These are phyloP conservation scores for Laticauda colubrina DNA, from an alignment of 2,113 vertebrate species.

Conservation along the genomic window DNA sequence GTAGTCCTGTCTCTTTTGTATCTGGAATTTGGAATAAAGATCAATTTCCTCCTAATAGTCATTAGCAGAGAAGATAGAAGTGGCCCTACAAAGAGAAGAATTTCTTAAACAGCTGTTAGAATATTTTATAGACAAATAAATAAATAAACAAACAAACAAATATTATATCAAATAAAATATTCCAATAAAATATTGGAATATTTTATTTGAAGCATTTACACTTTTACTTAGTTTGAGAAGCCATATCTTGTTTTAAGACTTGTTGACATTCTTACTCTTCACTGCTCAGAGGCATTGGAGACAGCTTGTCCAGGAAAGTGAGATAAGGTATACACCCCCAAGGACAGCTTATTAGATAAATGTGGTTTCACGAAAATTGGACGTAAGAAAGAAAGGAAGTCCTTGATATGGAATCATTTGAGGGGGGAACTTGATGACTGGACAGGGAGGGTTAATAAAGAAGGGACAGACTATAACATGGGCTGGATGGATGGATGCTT, in stretches of 20 bases:
- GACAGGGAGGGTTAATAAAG: not conserved
- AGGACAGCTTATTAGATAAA: not conserved
- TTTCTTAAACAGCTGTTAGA: not conserved
- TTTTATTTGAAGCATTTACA: not conserved
- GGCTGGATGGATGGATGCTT: not conserved
- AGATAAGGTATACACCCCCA: not conserved
- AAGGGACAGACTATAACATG: not conserved
- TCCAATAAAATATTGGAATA: not conserved
- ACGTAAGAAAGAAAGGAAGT: not conserved
- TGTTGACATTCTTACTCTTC: not conserved
- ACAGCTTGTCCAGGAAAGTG: not conserved
- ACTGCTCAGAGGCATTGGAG: not conserved
- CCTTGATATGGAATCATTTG: not conserved
- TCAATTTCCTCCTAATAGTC: not conserved
- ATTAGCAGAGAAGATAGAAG: not conserved
- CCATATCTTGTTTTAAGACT: not conserved
- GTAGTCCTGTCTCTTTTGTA: not conserved
- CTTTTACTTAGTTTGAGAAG: not conserved
- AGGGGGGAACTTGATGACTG: not conserved
- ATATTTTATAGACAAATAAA: not conserved
- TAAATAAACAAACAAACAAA: too few species aligned
- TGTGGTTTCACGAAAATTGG: not conserved
- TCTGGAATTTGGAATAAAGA: not conserved
- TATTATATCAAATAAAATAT: too few species aligned
- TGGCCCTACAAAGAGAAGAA: not conserved